These are phyloP conservation scores for Elephas maximus DNA, from an alignment of 2,113 vertebrate genomes.

Conservation along the genomic window DNA sequence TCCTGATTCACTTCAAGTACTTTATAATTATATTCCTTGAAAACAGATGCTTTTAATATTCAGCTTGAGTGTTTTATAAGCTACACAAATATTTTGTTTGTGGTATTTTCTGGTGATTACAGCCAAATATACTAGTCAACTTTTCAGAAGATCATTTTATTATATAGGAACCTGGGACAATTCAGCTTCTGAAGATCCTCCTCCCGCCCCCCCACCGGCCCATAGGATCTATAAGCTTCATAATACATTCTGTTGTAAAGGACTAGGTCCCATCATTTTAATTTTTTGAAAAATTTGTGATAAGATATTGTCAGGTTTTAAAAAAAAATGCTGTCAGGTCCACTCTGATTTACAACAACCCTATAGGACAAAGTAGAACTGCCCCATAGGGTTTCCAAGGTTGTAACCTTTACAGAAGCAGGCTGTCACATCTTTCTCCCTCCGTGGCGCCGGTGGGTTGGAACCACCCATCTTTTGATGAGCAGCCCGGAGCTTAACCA, in stretches of 20 bases:
- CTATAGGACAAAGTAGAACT: neutral
- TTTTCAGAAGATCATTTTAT: conserved; percentile 85
- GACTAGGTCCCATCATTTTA: conserved; percentile 13
- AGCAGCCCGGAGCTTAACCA: neutral
- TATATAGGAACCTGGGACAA: conserved; percentile 69
- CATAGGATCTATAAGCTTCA: conserved; percentile 24
- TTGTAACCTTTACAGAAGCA: neutral
- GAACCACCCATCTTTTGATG: neutral
- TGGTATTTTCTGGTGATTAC: conserved; percentile 83
- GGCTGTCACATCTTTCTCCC: neutral
- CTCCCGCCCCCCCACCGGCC: neutral
- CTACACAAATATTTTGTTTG: conserved; percentile 88
- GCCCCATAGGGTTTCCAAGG: neutral
- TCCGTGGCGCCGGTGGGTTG: neutral
- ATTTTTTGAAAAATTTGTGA: conserved; percentile 8
- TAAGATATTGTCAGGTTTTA: conserved; percentile 8
- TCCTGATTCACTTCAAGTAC: conserved; percentile 86
- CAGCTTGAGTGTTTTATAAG: conserved; percentile 85
- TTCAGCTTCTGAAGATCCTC: conserved; percentile 65
- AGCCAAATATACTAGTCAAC: conserved; percentile 81
- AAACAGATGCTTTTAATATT: conserved; percentile 89
- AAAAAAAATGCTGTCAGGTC: neutral
- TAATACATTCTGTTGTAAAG: conserved; percentile 39
- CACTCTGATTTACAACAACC: neutral
- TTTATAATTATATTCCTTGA: conserved; percentile 88